Conservation (phyloP, 2,888 invertebrate species). For the Oscheius myriophilus region DNA sequence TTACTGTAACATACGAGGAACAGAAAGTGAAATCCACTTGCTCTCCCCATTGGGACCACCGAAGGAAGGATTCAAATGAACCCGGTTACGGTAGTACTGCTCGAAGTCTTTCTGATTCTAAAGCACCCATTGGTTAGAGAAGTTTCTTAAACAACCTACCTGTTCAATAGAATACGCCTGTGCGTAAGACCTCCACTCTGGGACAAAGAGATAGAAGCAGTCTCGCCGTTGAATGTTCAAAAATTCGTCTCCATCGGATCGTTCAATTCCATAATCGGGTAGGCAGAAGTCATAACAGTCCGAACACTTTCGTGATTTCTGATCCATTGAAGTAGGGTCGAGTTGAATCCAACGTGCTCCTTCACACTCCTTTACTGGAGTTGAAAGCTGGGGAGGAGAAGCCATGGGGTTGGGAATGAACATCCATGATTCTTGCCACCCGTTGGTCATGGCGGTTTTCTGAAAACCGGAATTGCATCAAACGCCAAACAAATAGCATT, state of each 20-base stretch:
- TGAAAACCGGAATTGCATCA: not conserved
- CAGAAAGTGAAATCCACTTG: slow-evolving; percentile 35
- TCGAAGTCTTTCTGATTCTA: slow-evolving; percentile 63
- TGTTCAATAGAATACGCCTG: slow-evolving; percentile 56
- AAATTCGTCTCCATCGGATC: slow-evolving; percentile 40
- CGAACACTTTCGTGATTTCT: slow-evolving; percentile 62
- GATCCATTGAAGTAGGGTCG: slow-evolving; percentile 46
- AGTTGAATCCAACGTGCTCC: slow-evolving; percentile 65
- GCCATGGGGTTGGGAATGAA: slow-evolving; percentile 18
- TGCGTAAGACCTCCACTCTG: slow-evolving; percentile 67
- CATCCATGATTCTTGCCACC: slow-evolving; percentile 31
- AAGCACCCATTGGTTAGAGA: not conserved
- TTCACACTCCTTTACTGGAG: slow-evolving; percentile 63
- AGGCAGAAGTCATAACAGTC: slow-evolving; percentile 69
- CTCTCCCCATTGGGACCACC: slow-evolving; percentile 27
- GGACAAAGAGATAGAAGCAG: slow-evolving; percentile 69
- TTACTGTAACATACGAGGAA: slow-evolving; percentile 12
- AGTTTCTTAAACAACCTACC: slow-evolving; percentile 35
- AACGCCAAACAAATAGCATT: no score
- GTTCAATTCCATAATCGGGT: slow-evolving; percentile 65
- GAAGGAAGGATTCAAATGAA: slow-evolving; percentile 23
- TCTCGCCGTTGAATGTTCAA: slow-evolving; percentile 62
- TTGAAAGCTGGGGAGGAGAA: slow-evolving; percentile 45
- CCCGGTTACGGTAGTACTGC: slow-evolving; percentile 52
- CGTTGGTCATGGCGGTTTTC: slow-evolving; percentile 14